Base-by-base conservation (phyloP, 23 tunicate species). In the Ascidia mentula region DNA sequence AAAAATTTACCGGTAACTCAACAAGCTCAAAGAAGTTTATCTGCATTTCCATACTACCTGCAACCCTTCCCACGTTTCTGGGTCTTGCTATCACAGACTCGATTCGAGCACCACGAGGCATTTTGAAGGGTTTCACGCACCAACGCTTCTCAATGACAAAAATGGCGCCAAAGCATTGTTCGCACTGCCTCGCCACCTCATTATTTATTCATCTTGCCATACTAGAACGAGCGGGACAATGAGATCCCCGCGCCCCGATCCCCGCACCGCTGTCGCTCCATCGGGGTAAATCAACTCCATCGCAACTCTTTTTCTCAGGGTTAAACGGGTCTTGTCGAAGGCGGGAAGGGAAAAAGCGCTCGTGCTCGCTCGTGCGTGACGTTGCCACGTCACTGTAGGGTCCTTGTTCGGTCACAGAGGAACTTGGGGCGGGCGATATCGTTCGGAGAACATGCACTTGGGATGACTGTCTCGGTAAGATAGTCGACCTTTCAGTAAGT, bases 201-300 rank as follows among this genome's bases (percentile, higher is more conserved):
- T 71, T 71, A 71, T 71, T 71, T 71, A 71, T 71, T 71, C 75
- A 71, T 71, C 75, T 36, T 18, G n/a, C 38, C 18, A 71, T 35
- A 20, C 38, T n/a, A 33, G 38, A 71, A 34, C 38, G 65, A 9
- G 28, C 65, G 15, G n/a, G n/a, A 42, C 53, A 42, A 15, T 42
- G 53, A 15, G 15, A 42, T 15, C 15, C 53, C 13, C 22, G 22
- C 7, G 65, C 65, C 24, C n/a, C n/a, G n/a, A n/a, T 53, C 24
- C 65, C 65, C 22, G 24, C 12, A 1, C 65, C 65, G 22, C 65
- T 53, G 28, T 53, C 65, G 13, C 65, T 53, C 65, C 22, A 53
- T 28, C 13, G 13, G 13, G 12, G 4, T 9, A 28, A 9, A 53
- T 20, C 65, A 53, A 53, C 65, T 20, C 24, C 24, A 53, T n/a